These are phyloP conservation scores for Uria lomvia DNA, from an alignment of 2,113 vertebrate species.

Conservation along the genomic window DNA sequence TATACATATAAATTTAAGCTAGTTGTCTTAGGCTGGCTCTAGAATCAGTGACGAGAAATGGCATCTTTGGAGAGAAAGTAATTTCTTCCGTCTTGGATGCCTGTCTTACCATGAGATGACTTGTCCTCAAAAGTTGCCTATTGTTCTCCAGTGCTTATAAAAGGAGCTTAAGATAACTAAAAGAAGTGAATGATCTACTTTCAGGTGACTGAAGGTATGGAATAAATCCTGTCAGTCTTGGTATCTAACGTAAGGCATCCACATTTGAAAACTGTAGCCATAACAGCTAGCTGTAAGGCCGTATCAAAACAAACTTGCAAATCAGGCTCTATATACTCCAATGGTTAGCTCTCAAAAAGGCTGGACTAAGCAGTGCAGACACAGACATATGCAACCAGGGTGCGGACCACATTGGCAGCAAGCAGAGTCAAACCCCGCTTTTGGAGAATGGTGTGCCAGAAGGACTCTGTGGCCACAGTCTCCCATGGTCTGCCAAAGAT, in stretches of 20 bases:
- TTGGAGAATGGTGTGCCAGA: neutral
- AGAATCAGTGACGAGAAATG: neutral
- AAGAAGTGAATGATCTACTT: neutral
- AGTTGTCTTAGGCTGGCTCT: neutral
- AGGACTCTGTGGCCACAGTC: neutral
- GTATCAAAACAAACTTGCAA: neutral
- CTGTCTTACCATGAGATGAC: neutral
- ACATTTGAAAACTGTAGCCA: neutral
- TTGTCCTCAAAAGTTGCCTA: neutral
- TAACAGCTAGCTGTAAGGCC: neutral
- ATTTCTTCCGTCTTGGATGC: neutral
- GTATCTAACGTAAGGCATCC: neutral
- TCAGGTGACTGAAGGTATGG: neutral
- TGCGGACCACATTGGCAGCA: fast-evolving
- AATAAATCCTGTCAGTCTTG: neutral
- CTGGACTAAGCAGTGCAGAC: neutral
- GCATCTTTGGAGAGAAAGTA: neutral
- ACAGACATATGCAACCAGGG: neutral
- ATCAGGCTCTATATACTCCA: neutral
- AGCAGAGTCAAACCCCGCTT: neutral
- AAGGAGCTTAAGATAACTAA: neutral
- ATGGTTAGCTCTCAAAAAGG: neutral
- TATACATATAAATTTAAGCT: neutral
- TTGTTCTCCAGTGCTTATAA: slow-evolving; percentile 2
- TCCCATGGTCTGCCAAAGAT: neutral